Evolutionary conservation across 2,797 vertebrate genomes (phyloP), one percentile per base, ranked within the genome.

Genomic region (Diglossa cyanea): DNA sequence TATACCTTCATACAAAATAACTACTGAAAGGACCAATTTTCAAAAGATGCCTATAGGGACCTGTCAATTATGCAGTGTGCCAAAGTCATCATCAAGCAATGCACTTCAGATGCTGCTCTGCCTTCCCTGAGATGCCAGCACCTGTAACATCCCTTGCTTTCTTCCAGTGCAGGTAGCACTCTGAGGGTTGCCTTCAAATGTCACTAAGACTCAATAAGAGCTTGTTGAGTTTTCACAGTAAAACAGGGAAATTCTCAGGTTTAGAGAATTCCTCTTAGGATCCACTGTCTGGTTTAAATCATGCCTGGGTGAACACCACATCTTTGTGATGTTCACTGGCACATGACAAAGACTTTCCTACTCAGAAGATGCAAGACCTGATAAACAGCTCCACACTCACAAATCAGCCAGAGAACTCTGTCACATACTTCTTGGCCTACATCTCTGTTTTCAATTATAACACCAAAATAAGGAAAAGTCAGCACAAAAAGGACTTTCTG

Each of bases 11-110:
- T 40, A 93, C 66, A 84, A 93, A 96, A 90, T 93, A 90, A 94
- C 94, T 95, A 79, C 86, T 94, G 94, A 97, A 97, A 97, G 88
- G 47, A 94, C 62, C 73, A 89, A 79, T 96, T 96, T 93, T 86
- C 83, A 94, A 31, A 78, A 88, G 60, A 73, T 4, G 40, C 23
- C 91, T 74, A 3, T 2, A 33, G 92, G 75, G 94, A 92, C 61
- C 76, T 72, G 63, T 77, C 86, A 81, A 2, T 26, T 17, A 44
- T 8, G 25, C 39, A 47, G 18, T 3, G 44, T 35, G 62, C 80
- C 91, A 87, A 94, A 95, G 57, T n/a, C 63, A 74, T 78, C 68
- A 71, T 35, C 83, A 73, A 86, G 72, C 33, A 93, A 61, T 11
- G 50, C 62, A 57, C 45, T 73, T 77, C 40, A 53, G 47, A 47